These are phyloP conservation scores for Cydia splendana DNA, from an alignment of 1,140 invertebrate species.

Conservation along the genomic window DNA sequence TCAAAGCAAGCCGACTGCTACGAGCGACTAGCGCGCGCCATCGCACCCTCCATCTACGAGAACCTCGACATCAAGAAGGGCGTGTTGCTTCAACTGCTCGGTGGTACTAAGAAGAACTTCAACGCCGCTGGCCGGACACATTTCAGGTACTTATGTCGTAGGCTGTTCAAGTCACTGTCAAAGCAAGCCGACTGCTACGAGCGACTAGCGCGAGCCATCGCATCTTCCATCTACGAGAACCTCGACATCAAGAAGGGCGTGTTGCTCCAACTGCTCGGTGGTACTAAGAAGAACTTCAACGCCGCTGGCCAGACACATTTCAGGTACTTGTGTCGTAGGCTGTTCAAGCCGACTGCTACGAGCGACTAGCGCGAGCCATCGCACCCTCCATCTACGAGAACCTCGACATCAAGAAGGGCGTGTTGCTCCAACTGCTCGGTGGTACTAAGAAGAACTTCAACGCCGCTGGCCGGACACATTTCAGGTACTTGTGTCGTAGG, in stretches of 20 bases:
- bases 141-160: conserved; percentile 83
- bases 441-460: conserved; percentile 96
- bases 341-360: conserved; percentile 91
- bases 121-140: conserved; percentile 89
- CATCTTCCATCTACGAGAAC: conserved; percentile 99
- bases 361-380: conserved; percentile 93
- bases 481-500: conserved; percentile 80
- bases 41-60: conserved; percentile 99
- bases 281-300: conserved; percentile 96
- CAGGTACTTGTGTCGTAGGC: no score
- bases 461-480: conserved; percentile 91
- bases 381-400: conserved; percentile 99
- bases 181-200: conserved; percentile 96
- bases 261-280: conserved; percentile 97
- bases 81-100: conserved; percentile 97
- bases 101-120: conserved; percentile 97
- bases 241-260: conserved; percentile 99
- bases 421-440: conserved; percentile 97
- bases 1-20: conserved; percentile 95
- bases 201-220: conserved; percentile 93
- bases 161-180: conserved; percentile 88
- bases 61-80: conserved; percentile 99
- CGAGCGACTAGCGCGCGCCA: conserved; percentile 93
- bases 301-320: no score
- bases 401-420: conserved; percentile 99